Evolutionary conservation across 2,888 invertebrate species (phyloP), one percentile per base, ranked within the genome.

Genomic region (Caradrina kadenii): DNA sequence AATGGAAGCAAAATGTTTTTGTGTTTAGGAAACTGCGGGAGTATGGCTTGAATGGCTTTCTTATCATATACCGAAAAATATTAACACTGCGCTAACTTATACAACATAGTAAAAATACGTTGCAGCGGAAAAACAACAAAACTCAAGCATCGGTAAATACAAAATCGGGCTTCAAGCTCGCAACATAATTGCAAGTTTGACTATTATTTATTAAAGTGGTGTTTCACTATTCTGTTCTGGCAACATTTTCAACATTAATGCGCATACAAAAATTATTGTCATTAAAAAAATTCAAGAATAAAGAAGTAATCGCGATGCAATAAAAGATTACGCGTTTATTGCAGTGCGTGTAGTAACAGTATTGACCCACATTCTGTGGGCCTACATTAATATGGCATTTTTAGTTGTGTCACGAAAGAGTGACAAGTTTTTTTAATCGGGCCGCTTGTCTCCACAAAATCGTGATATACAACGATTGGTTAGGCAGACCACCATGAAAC

Each of bases 11-110:
- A 62, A 68, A 48, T 50, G 11, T n/a, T 42, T 21, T 26, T 21
- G 58, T 58, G 4, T 45, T 49, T 11, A 64, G 63, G 59, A 52
- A 58, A 65, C 39, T 49, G n/a, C 22, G n/a, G 19, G 26, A 21
- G 63, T 63, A 45, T 56, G 61, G 73, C 39, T 60, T 67, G 61
- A 61, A 80, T 78, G 72, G 73, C 73, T 76, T 75, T 39, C 61
- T 69, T 75, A 73, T 35, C 42, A 73, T 61, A 62, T 56, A 73
- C 42, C 53, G 48, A 70, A 56, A 59, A 59, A 49, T 11, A 63
- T 63, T 60, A 61, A 68, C 49, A 59, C 52, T 63, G 45, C 58
- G 53, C 56, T 75, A 73, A 59, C 52, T 59, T 83, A 73, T 52
- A 69, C 39, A 73, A 56, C 54, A 64, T 60, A 64, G 42, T 69